Evolutionary conservation across 1,140 invertebrate genomes (phyloP).

Genomic region (Magallana ariakensis): DNA sequence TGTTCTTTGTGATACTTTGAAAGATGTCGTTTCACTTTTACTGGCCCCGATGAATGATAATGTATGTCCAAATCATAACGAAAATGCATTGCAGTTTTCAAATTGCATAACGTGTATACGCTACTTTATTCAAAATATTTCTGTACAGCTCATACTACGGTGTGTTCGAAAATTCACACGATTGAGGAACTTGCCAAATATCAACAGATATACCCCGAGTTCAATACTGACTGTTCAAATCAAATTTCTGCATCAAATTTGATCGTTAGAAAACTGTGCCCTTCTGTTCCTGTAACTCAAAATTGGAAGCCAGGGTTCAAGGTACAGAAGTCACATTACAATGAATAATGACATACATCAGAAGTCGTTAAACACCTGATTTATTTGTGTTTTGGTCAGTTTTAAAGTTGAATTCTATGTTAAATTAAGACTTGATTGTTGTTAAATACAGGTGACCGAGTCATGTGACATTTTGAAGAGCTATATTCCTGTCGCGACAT

Average conservation of each 20-base stretch:
- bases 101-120: no score
- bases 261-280: background rate
- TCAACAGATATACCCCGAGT: background rate
- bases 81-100: no score
- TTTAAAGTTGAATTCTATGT: no score
- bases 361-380: no score
- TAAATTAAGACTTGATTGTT: no score
- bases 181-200: background rate
- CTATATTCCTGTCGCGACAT: background rate
- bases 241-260: background rate
- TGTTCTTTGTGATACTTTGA: no score
- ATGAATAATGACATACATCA: no score
- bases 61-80: no score
- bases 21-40: no score
- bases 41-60: no score
- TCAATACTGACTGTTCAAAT: background rate
- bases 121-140: no score
- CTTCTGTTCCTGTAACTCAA: background rate
- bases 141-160: background rate
- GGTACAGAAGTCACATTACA: background rate
- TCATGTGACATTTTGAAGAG: background rate
- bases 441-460: background rate
- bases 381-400: no score
- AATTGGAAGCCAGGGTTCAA: background rate
- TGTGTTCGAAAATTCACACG: background rate